A percentile compares a stretch with the other conserved stretches of the same genome.
These are phyloP conservation scores for Periophthalmodon schlosseri DNA, from an alignment of 2,113 vertebrate species.

Conservation along the genomic window DNA sequence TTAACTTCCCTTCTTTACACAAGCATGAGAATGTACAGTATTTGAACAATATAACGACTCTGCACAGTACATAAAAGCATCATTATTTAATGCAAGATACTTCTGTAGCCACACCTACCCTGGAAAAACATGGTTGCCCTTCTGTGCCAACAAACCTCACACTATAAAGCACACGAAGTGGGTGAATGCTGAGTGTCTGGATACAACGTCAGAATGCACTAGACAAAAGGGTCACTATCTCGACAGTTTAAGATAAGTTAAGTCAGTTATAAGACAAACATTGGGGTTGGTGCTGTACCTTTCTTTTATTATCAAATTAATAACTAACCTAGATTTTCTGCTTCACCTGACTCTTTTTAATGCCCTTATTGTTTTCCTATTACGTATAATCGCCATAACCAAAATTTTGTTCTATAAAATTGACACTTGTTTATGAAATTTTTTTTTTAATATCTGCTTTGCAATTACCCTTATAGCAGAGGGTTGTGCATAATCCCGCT, in stretches of 20 bases:
- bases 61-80: neutral
- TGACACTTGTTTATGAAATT: conserved; percentile 13
- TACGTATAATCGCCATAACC: neutral
- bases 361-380: neutral
- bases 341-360: neutral
- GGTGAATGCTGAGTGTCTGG: no score
- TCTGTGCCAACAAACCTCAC: no score
- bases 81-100: neutral
- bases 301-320: neutral
- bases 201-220: no score
- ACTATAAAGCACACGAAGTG: no score
- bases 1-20: neutral
- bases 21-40: neutral
- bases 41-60: neutral
- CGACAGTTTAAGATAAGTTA: no score
- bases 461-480: conserved; percentile 53
- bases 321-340: neutral
- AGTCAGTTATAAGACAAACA: no score
- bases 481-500: conserved; percentile 52
- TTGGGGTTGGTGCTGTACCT: neutral
- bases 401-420: conserved; percentile 15
- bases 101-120: no score
- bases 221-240: no score
- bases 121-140: no score
- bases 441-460: conserved; percentile 31